These are phyloP conservation scores for Indri indri DNA, from an alignment of 2,113 vertebrate genomes.

Conservation along the genomic window DNA sequence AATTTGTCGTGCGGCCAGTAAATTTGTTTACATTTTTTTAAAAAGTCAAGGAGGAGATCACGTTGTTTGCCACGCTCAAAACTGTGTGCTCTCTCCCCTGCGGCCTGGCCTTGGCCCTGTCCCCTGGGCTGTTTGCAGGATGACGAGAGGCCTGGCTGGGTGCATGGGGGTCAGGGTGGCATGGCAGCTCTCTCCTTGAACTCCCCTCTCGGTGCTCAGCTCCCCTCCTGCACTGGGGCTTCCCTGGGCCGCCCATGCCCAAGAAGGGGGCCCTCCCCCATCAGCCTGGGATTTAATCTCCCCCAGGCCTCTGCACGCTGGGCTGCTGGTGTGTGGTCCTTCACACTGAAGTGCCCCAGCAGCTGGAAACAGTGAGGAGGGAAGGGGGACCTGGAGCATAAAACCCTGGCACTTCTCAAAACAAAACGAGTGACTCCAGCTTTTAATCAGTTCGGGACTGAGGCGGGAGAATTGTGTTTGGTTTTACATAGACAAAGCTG, in stretches of 20 bases:
- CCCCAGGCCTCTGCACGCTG: constrained; percentile 77
- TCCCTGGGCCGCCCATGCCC: constrained; percentile 54
- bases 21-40: background rate
- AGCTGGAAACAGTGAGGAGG: constrained; percentile 86
- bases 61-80: background rate
- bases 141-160: background rate
- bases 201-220: constrained; percentile 3
- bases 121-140: background rate
- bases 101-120: background rate
- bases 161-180: background rate
- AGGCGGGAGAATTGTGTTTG: constrained; percentile 83
- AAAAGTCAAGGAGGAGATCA: background rate
- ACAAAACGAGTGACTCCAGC: constrained; percentile 78
- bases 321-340: constrained; percentile 88
- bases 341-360: constrained; percentile 80
- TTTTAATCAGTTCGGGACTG: constrained; percentile 82
- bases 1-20: constrained; percentile 25
- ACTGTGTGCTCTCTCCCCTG: background rate
- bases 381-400: constrained; percentile 61
- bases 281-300: constrained; percentile 81
- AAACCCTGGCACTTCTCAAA: constrained; percentile 77
- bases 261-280: constrained; percentile 38
- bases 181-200: background rate
- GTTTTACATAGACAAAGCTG: constrained; percentile 76
- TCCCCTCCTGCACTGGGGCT: constrained; percentile 47